Percentiles rank a stretch among this genome's conserved stretches.
Evolutionary conservation across 2,888 invertebrate genomes (phyloP).

Genomic region (Pardosa pseudoannulata): DNA sequence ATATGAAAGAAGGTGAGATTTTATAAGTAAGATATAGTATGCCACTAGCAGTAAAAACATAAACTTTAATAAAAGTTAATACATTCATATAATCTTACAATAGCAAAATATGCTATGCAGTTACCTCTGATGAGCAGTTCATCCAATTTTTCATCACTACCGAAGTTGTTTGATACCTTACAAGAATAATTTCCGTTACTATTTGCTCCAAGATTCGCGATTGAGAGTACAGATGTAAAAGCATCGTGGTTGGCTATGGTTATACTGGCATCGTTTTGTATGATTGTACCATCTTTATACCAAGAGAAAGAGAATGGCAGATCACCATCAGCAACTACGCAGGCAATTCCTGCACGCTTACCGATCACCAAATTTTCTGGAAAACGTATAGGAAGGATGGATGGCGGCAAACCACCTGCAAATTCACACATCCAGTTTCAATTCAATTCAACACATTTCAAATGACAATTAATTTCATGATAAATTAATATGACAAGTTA

Average conservation of each 20-base stretch:
- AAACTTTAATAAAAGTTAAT: too few relatives aligned
- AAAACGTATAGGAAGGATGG: conserved; percentile 21
- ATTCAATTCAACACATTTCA: too few relatives aligned
- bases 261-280: not conserved
- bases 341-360: not conserved
- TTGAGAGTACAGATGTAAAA: conserved; percentile 10
- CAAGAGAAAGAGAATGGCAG: conserved; percentile 8
- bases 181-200: conserved; percentile 54
- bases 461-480: too few relatives aligned
- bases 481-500: too few relatives aligned
- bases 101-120: too few relatives aligned
- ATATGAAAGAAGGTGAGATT: too few relatives aligned
- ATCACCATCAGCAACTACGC: conserved; percentile 1
- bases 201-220: not conserved
- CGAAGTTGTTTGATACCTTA: conserved; percentile 40
- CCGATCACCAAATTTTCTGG: not conserved
- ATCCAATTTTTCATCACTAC: conserved; percentile 27
- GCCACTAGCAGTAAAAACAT: too few relatives aligned
- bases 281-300: not conserved
- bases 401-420: not conserved
- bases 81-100: too few relatives aligned
- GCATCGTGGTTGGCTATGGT: not conserved
- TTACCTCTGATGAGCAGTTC: conserved; percentile 8
- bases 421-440: too few relatives aligned
- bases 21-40: too few relatives aligned